A percentile compares a stretch with the other conserved stretches of the same genome.
Evolutionary conservation across 35 echinoderm and acorn worm genomes (phyloP).

Genomic region (Heliocidaris tuberculata): DNA sequence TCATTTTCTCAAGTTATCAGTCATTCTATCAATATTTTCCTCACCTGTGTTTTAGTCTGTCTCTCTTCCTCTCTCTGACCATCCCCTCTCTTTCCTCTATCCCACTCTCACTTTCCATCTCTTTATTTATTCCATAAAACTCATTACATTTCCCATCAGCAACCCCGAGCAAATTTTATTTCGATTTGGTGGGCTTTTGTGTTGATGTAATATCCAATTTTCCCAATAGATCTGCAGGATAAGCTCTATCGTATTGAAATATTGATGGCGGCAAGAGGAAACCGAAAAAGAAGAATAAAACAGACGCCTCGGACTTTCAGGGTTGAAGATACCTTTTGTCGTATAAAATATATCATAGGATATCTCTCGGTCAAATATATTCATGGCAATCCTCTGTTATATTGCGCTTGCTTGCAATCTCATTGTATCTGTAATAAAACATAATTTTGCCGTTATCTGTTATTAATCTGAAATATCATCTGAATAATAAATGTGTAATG

Average conservation of each 20-base stretch:
- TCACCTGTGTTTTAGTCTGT: not conserved
- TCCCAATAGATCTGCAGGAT: not conserved
- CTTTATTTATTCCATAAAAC: not conserved
- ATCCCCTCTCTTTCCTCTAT: not conserved
- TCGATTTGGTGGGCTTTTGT: not conserved
- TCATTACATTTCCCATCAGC: conserved; percentile 16
- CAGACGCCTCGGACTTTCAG: not conserved
- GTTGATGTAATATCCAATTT: conserved; percentile 5
- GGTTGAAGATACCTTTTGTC: not conserved
- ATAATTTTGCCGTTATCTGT: no score
- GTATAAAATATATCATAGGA: not conserved
- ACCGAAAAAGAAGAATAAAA: not conserved
- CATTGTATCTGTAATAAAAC: no score
- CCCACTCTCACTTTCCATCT: not conserved
- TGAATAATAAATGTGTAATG: no score
- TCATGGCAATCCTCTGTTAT: not conserved
- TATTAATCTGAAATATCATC: no score
- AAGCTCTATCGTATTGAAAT: not conserved
- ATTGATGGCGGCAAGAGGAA: not conserved
- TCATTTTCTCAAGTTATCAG: no score
- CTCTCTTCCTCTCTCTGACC: not conserved
- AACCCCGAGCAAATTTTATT: not conserved
- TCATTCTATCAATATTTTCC: no score
- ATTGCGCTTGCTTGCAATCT: no score
- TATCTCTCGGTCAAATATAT: not conserved